These are phyloP conservation scores for Oeneis ivallda DNA, from an alignment of 2,888 invertebrate species.

Conservation along the genomic window DNA sequence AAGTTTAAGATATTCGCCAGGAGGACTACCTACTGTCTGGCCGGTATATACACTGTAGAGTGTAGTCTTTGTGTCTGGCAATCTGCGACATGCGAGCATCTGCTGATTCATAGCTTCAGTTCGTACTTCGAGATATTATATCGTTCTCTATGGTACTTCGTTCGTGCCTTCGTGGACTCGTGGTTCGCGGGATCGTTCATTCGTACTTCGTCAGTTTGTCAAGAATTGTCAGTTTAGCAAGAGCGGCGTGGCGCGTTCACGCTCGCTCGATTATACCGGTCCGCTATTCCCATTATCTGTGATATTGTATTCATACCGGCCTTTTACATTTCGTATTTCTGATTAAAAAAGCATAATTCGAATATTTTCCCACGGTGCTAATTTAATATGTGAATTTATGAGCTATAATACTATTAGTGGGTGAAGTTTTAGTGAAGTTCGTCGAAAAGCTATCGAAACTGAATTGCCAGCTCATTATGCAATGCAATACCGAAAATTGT, in stretches of 20 bases:
- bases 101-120: no score
- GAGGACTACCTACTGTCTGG: no score
- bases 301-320: constrained; percentile 30
- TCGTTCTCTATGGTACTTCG: no score
- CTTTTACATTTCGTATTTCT: constrained; percentile 18
- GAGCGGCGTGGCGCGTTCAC: constrained; percentile 23
- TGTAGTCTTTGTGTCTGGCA: no score
- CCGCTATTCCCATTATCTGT: constrained; percentile 30
- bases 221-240: constrained; percentile 31
- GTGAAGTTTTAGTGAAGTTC: constrained; percentile 11
- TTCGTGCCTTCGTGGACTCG: no score
- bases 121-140: no score
- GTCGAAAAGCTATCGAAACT: constrained; percentile 27
- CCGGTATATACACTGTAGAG: no score
- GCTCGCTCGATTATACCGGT: constrained; percentile 10
- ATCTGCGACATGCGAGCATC: no score
- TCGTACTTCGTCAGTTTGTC: background rate
- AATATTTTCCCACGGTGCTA: background rate
- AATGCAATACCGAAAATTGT: constrained; percentile 20
- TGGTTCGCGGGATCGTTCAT: no score
- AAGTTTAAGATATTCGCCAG: no score
- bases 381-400: constrained; percentile 1
- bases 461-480: constrained; percentile 21
- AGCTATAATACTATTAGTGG: background rate
- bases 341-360: constrained; percentile 2